A percentile compares a stretch with the other conserved stretches of the same genome.
Evolutionary conservation across 2,113 vertebrate genomes (phyloP).

Genomic region (Dendropsophus ebraccatus): DNA sequence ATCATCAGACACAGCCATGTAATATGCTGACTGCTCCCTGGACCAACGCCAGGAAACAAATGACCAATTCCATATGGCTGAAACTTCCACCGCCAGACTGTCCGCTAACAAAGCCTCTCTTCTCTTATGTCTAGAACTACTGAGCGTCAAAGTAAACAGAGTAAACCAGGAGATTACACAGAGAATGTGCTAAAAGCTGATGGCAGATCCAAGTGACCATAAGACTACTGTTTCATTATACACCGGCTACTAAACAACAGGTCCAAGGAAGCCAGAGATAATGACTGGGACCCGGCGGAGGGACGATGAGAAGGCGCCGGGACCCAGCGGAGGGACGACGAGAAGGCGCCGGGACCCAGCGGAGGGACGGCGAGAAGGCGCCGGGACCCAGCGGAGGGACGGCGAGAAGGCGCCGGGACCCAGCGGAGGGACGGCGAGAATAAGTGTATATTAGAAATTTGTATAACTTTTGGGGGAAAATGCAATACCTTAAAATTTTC

Average conservation of each 20-base stretch:
- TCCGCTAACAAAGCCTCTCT: constrained; percentile 21
- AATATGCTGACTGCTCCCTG: constrained; percentile 46
- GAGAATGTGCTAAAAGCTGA: not conserved
- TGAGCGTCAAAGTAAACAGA: not conserved
- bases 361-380: too few species aligned
- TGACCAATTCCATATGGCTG: constrained; percentile 28
- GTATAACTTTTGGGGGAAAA: too few species aligned
- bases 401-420: too few species aligned
- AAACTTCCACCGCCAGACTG: not conserved
- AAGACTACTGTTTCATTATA: not conserved
- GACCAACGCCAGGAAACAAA: constrained; percentile 38
- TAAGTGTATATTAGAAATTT: too few species aligned
- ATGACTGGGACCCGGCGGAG: too few species aligned
- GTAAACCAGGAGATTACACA: not conserved
- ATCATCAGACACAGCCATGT: constrained; percentile 33
- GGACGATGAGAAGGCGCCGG: too few species aligned
- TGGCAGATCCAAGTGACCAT: not conserved
- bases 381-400: too few species aligned
- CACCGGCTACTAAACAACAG: not conserved
- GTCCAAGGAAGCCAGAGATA: not conserved
- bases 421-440: too few species aligned
- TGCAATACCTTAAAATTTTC: too few species aligned
- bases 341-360: too few species aligned
- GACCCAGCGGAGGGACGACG: too few species aligned
- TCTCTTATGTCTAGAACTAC: not conserved